Conservation (phyloP, 2,113 vertebrate genomes). For the Gallinago undulata region DNA sequence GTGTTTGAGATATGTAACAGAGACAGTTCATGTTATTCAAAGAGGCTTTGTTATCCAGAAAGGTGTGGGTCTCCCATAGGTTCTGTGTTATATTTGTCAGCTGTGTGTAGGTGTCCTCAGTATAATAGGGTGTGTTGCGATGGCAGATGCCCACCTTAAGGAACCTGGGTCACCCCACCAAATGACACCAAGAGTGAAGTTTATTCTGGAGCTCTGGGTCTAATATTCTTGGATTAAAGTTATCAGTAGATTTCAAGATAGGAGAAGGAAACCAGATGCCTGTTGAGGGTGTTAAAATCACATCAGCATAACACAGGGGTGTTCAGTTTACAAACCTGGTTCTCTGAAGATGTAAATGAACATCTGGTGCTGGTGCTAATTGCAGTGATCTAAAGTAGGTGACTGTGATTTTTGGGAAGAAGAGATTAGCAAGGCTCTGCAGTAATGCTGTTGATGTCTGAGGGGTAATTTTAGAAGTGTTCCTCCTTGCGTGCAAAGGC, state of each 20-base stretch:
- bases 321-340: slow-evolving; percentile 38
- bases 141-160: not conserved
- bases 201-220: not conserved
- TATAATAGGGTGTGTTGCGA: not conserved
- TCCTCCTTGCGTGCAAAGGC: not conserved
- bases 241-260: not conserved
- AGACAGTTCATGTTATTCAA: not conserved
- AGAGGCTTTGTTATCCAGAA: not conserved
- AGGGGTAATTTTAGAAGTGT: slow-evolving; percentile 49
- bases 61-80: not conserved
- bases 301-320: not conserved
- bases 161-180: not conserved
- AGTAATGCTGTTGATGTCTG: not conserved
- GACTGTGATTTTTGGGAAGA: slow-evolving; percentile 35
- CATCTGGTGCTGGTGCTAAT: slow-evolving; percentile 59
- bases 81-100: not conserved
- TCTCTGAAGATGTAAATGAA: slow-evolving; percentile 66
- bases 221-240: not conserved
- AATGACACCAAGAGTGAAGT: not conserved
- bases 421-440: slow-evolving; percentile 16
- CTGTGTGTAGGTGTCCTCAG: not conserved
- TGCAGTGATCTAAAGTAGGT: slow-evolving; percentile 44
- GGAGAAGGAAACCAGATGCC: not conserved
- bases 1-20: not conserved
- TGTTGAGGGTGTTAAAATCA: slow-evolving; percentile 45